Evolutionary conservation across 2,113 vertebrate species (phyloP).

Genomic region (Colinus virginianus): DNA sequence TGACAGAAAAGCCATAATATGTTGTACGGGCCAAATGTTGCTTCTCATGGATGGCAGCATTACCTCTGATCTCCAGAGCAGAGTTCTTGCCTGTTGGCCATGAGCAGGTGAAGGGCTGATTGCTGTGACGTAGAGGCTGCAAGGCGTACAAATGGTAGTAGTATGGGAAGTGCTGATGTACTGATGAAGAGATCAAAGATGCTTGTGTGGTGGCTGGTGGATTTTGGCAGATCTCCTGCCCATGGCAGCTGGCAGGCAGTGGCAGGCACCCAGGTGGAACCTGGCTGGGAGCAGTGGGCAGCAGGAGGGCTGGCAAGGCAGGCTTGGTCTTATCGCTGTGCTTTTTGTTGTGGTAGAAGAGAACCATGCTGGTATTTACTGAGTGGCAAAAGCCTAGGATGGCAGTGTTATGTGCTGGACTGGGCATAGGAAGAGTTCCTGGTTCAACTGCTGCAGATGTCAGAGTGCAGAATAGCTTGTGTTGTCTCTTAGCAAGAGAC

Average conservation of each 20-base stretch:
- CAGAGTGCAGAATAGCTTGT: neutral
- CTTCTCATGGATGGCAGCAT: neutral
- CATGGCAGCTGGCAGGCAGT: neutral
- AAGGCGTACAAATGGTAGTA: neutral
- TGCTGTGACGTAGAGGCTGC: neutral
- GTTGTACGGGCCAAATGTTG: neutral
- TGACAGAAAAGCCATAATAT: neutral
- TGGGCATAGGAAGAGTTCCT: neutral
- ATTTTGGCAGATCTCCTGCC: neutral
- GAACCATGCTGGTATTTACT: neutral
- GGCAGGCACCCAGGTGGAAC: neutral
- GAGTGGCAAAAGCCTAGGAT: neutral
- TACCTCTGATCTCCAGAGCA: neutral
- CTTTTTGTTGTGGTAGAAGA: neutral
- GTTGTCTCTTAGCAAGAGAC: neutral
- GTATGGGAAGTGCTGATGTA: neutral
- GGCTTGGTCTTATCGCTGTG: neutral
- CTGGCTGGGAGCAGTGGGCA: neutral
- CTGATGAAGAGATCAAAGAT: constrained; percentile 2
- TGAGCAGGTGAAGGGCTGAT: neutral
- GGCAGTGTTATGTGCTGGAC: neutral
- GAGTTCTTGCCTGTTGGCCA: neutral
- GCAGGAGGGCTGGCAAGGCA: neutral
- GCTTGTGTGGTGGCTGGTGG: neutral
- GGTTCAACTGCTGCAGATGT: neutral